Evolutionary conservation across 2,888 invertebrate species (phyloP).

Genomic region (Caenorhabditis doughertyi): DNA sequence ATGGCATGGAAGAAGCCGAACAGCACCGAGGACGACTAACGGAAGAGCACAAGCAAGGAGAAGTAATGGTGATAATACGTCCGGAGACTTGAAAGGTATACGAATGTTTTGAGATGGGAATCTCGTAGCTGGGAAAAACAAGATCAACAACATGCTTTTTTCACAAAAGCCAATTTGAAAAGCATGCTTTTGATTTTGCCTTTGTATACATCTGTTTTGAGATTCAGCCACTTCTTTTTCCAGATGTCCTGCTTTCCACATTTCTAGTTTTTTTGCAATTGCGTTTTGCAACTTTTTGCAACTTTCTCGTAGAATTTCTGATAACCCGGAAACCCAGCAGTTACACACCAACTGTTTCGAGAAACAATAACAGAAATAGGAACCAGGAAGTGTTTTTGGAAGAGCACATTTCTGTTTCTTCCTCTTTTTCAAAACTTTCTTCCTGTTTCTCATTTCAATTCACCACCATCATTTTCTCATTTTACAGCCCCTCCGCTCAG

Average conservation of each 20-base stretch:
- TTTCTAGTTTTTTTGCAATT: too few species aligned
- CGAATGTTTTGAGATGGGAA: too few species aligned
- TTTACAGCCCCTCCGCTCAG: constrained; percentile 63
- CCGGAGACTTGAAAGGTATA: constrained; percentile 20
- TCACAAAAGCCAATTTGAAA: neutral
- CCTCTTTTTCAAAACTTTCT: neutral
- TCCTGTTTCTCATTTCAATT: constrained; percentile 3
- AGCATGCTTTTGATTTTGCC: neutral
- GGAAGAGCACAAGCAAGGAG: neutral
- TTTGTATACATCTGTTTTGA: neutral
- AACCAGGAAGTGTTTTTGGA: neutral
- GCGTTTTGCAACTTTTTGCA: neutral
- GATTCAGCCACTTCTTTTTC: too few species aligned
- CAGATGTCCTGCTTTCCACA: too few species aligned
- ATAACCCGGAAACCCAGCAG: too few species aligned
- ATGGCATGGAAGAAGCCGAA: constrained; percentile 23
- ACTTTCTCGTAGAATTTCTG: too few species aligned
- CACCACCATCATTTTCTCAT: constrained; percentile 12
- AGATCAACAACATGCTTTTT: neutral
- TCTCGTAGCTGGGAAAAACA: neutral
- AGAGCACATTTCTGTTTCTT: constrained; percentile 15
- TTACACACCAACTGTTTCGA: constrained; percentile 7
- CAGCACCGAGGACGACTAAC: neutral
- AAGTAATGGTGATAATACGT: constrained; percentile 1
- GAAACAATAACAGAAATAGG: neutral